phyloP scores from a whole-genome alignment of 2,888 invertebrate genomes.

The Amiota minor region DNA sequence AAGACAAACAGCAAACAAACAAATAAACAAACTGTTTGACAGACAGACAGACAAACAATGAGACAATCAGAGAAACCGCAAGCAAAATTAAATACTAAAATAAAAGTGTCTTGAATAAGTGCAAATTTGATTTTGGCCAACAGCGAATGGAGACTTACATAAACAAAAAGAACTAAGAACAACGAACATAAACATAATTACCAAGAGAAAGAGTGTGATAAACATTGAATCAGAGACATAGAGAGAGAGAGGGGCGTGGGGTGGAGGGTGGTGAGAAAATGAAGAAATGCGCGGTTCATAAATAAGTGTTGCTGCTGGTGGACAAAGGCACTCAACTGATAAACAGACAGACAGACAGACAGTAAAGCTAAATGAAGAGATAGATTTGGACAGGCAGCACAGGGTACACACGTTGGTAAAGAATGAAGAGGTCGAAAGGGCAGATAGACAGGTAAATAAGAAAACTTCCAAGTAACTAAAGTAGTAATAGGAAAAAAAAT shows the following conservation, averaged over 20 bases:
- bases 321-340: constrained; percentile 16
- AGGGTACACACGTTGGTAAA: too few relatives aligned
- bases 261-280: too few relatives aligned
- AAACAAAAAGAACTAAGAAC: constrained; percentile 9
- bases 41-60: constrained; percentile 36
- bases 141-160: neutral
- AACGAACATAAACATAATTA: constrained; percentile 22
- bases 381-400: too few relatives aligned
- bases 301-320: constrained; percentile 7
- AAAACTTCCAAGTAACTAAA: constrained; percentile 22
- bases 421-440: too few relatives aligned
- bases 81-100: constrained; percentile 23
- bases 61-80: constrained; percentile 43
- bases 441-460: constrained; percentile 24
- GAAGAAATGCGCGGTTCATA: neutral
- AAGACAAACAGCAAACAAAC: constrained; percentile 20
- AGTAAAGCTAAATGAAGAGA: neutral
- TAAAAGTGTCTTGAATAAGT: constrained; percentile 25
- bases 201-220: neutral
- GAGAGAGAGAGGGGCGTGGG: too few relatives aligned
- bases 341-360: neutral
- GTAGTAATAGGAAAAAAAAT: neutral
- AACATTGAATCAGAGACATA: too few relatives aligned
- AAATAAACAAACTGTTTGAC: constrained; percentile 43
- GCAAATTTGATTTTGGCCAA: constrained; percentile 26